Evolutionary conservation across 2,888 invertebrate genomes (phyloP), one percentile per base, ranked within the genome.

Genomic region (Hydrotaea cyrtoneurina): DNA sequence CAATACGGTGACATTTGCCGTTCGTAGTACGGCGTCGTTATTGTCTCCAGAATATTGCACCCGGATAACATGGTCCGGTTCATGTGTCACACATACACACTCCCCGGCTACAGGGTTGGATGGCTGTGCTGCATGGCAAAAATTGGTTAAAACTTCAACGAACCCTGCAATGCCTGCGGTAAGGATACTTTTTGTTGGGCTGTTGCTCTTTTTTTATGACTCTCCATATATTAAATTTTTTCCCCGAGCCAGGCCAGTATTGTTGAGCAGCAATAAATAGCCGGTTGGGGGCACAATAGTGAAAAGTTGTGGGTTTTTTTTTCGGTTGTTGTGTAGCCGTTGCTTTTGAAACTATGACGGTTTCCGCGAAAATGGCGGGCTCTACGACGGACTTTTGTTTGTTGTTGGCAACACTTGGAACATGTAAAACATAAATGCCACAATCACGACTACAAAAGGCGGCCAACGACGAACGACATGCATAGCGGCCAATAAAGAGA

Each of bases 81-180:
- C 17, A 66, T 39, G 66, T 19, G 21, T n/a, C 66, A 21, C 57
- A 69, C 26, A 19, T 26, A 46, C 46, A 53, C 26, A 4, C 15
- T 26, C 5, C 11, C 50, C 2, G 31, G 7, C n/a, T 57, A 0
- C 57, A 21, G 10, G 21, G 17, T 11, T 23, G 53, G 11, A 55
- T 4, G 59, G 21, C 39, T n/a, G 39, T 43, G 26, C 26, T 59
- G 21, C n/a, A 66, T 53, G 55, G n/a, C 43, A 71, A 31, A 74
- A 74, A 71, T 75, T 64, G 21, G 76, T 82, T 74, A 69, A 66
- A 85, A 77, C 73, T 79, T 76, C 69, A 79, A 59, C 82, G 76
- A 79, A 79, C 59, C 82, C 82, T 76, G 73, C 76, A 82, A 73
- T 74, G 82, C 82, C 85, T 82, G 82, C 73, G 82, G 85, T 82